Conservation (phyloP, 2,113 vertebrate species). For the Colinus virginianus region DNA sequence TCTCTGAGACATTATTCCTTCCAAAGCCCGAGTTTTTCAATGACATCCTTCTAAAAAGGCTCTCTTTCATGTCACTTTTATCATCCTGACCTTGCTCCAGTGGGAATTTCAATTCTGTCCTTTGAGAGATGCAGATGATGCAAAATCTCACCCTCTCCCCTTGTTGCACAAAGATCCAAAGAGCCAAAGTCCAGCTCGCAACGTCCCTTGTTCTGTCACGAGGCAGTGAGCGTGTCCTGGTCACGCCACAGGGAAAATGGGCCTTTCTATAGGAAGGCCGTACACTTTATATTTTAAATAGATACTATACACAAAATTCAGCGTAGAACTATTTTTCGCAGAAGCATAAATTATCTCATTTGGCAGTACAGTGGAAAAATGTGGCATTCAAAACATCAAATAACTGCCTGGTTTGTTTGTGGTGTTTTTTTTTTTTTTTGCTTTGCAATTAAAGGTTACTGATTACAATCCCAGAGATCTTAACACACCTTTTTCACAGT, state of each 20-base stretch:
- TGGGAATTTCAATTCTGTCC: slow-evolving; percentile 8
- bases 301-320: background rate
- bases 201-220: background rate
- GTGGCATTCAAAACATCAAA: background rate
- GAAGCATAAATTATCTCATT: background rate
- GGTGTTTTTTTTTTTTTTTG: background rate
- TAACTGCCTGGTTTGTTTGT: background rate
- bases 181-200: background rate
- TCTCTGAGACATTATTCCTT: slow-evolving; percentile 20
- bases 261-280: background rate
- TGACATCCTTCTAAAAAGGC: slow-evolving; percentile 41
- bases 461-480: background rate
- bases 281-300: background rate
- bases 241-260: background rate
- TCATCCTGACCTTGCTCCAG: background rate
- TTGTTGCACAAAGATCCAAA: slow-evolving; percentile 35
- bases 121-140: background rate
- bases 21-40: background rate
- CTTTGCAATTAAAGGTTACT: background rate
- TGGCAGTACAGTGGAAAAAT: background rate
- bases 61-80: slow-evolving; percentile 3
- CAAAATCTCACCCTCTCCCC: background rate
- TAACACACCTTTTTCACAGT: background rate
- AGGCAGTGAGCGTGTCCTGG: background rate
- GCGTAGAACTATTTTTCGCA: background rate